Evolutionary conservation across 2,113 vertebrate species (phyloP).

Genomic region (Muscicapa adusta): DNA sequence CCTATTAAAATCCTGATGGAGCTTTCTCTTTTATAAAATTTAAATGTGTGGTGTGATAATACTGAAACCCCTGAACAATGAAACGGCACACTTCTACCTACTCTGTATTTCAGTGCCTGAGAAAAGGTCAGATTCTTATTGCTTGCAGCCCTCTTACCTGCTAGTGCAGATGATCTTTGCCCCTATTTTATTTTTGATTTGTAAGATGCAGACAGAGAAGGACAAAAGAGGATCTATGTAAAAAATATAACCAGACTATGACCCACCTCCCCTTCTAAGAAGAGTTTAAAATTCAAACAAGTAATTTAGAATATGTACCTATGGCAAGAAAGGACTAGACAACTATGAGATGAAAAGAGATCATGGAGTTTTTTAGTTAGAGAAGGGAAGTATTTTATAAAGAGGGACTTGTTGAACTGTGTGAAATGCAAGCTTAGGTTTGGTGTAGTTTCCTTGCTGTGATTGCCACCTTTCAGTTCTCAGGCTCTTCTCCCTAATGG

Average conservation of each 20-base stretch:
- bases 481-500: not conserved
- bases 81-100: not conserved
- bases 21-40: conserved; percentile 6
- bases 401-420: not conserved
- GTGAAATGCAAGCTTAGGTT: not conserved
- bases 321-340: not conserved
- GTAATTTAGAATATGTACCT: not conserved
- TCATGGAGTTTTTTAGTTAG: not conserved
- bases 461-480: not conserved
- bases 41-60: not conserved
- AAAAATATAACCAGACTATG: not conserved
- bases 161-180: not conserved
- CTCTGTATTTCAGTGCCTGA: not conserved
- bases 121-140: not conserved
- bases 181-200: not conserved
- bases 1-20: not conserved
- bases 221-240: not conserved
- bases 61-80: not conserved
- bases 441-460: not conserved
- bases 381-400: not conserved
- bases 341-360: not conserved
- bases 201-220: not conserved
- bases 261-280: not conserved
- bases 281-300: not conserved
- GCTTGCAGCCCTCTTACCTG: not conserved